Evolutionary conservation across 2,113 vertebrate species (phyloP), one percentile per base, ranked within the genome.

Genomic region (Nothobranchius kuhntae): DNA sequence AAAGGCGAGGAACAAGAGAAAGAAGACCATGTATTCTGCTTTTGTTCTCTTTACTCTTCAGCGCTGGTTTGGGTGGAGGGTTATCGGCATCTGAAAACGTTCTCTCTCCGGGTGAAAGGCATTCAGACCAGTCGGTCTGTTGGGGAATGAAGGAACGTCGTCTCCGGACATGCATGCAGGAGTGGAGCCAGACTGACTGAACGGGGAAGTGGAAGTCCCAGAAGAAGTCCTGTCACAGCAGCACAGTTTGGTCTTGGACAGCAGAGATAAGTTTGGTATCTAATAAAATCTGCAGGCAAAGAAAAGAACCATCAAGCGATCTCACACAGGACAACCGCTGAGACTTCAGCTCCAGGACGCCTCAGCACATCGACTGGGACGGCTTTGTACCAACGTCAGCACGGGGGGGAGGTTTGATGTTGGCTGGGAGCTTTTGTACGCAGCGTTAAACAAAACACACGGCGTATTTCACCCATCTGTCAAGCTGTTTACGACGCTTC

Each of bases 1-100:
- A 47, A 17, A 40, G 13, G 52, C 1, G 40, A 50, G 44, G 11
- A 57, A 71, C 47, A 65, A 67, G 70, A 80, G 59, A 82, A 81
- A 77, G 77, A 81, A 71, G 69, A 68, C 61, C 69, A 75, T 78
- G 71, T 82, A 66, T 84, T 86, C 64, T 77, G 75, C 74, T 75
- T 87, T 86, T 89, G 77, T 86, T 81, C 86, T 78, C 65, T 76
- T 89, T 83, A 86, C 82, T 80, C 79, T 73, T 78, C 24, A 0
- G 65, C 15, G 68, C 66, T n/a, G 71, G 71, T 67, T 64, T 58
- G 74, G 75, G 64, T 14, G 79, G 68, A 50, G 84, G 76, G 77
- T 83, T 84, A 80, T 87, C 80, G 62, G 74, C 1, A 24, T 58
- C 61, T 60, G 71, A 0, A 85, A 85, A 86, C 80, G 51, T 71